Evolutionary conservation across 2,888 invertebrate genomes (phyloP).

Genomic region (Cryptosula pallasiana): DNA sequence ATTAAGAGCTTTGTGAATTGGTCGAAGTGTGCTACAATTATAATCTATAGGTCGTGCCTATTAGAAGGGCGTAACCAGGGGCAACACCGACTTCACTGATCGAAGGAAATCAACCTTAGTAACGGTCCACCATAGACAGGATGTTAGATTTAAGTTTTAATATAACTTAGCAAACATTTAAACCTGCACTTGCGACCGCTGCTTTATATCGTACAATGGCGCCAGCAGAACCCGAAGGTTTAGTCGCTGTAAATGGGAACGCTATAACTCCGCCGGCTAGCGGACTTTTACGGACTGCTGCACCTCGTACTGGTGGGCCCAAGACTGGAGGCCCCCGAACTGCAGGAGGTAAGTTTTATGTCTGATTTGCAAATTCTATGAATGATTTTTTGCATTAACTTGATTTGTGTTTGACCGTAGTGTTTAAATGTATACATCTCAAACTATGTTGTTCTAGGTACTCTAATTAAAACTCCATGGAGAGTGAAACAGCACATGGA

Average conservation of each 20-base stretch:
- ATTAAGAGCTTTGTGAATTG: neutral
- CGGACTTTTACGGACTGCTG: neutral
- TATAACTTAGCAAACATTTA: neutral
- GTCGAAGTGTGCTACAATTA: slow-evolving; percentile 2
- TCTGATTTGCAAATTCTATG: too few relatives aligned
- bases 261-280: neutral
- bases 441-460: slow-evolving; percentile 1
- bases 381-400: too few relatives aligned
- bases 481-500: slow-evolving; percentile 16
- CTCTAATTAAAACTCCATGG: slow-evolving; percentile 19
- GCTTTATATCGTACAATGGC: neutral
- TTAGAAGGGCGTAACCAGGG: slow-evolving; percentile 19
- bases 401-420: too few relatives aligned
- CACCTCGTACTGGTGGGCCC: neutral
- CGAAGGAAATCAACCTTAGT: slow-evolving; percentile 19
- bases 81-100: neutral
- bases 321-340: neutral
- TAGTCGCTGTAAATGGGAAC: neutral
- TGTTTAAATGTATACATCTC: too few relatives aligned
- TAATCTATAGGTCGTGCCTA: neutral
- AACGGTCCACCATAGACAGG: neutral
- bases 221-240: neutral
- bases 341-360: slow-evolving; percentile 4
- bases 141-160: neutral
- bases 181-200: neutral